Conservation (phyloP, 2,797 vertebrate species). For the Oceanodroma leucorhoa region DNA sequence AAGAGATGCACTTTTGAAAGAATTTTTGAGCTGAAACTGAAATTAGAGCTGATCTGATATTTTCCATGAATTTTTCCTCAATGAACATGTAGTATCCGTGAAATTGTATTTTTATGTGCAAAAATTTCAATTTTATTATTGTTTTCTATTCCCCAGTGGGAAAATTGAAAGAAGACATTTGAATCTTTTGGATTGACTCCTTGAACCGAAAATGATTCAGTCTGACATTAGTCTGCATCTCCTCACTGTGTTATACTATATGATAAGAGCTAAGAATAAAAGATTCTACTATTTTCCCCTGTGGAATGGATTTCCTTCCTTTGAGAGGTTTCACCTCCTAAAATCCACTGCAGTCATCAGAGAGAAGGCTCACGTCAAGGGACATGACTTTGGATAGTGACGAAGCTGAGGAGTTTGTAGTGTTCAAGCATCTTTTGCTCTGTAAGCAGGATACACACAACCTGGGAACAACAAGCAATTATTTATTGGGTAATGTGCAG, state of each 20-base stretch:
- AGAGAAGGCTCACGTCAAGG: neutral
- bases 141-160: neutral
- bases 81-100: neutral
- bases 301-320: neutral
- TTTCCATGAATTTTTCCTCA: neutral
- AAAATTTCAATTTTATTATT: neutral
- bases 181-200: neutral
- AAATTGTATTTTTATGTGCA: neutral
- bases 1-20: neutral
- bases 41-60: neutral
- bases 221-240: neutral
- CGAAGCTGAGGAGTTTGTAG: neutral
- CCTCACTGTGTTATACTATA: neutral
- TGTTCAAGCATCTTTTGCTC: neutral
- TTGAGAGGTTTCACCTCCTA: neutral
- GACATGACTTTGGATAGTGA: neutral
- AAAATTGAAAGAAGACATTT: neutral
- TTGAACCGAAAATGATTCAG: neutral
- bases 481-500: neutral
- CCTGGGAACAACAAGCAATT: neutral
- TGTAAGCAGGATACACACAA: neutral
- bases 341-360: neutral
- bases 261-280: neutral
- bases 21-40: neutral
- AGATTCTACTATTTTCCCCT: neutral